Evolutionary conservation across 2,797 vertebrate species (phyloP), one percentile per base, ranked within the genome.

Genomic region (Loris lydekkerianus): DNA sequence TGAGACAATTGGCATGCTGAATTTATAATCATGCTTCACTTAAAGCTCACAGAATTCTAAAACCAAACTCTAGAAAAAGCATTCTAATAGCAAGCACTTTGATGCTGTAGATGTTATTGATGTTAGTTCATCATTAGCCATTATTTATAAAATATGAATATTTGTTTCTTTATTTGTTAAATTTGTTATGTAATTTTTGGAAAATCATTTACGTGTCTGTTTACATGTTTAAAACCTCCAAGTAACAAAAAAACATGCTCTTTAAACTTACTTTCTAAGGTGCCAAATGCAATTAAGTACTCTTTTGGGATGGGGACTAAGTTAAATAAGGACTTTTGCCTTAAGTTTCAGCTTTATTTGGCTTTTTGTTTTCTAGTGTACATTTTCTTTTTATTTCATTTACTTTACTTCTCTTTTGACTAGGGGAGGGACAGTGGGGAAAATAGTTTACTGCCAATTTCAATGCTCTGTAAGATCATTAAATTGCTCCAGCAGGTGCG

Each of bases 1-100:
- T 21, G 34, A 63, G 7, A 85, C 25, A 80, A 14, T 56, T 56
- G 49, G n/a, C n/a, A 83, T 84, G 65, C 78, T 78, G 10, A 83
- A 80, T 69, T 75, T 91, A 61, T 84, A 77, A 92, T 56, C 72
- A 83, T 23, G 43, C 14, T 77, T 49, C 14, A 2, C 14, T n/a
- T 73, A 92, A 81, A 94, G 85, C 31, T 23, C 43, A 86, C 18
- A 89, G 61, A 94, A 94, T 73, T 49, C 29, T 83, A 83, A 92
- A 83, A 83, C 10, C n/a, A 93, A 81, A 75, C 76, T 83, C 29
- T 20, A 56, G 76, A 49, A 72, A 86, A 80, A 61, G 27, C 29
- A 31, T 90, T 93, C 63, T 87, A 73, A 73, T 7, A 77, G 76
- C 14, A 82, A 77, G 76, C 14, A 82, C 7, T 70, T 90, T 72